A percentile compares a stretch with the other conserved stretches of the same genome.
phyloP scores from a whole-genome alignment of 1,140 invertebrate species.

The Vanessa tameamea region DNA sequence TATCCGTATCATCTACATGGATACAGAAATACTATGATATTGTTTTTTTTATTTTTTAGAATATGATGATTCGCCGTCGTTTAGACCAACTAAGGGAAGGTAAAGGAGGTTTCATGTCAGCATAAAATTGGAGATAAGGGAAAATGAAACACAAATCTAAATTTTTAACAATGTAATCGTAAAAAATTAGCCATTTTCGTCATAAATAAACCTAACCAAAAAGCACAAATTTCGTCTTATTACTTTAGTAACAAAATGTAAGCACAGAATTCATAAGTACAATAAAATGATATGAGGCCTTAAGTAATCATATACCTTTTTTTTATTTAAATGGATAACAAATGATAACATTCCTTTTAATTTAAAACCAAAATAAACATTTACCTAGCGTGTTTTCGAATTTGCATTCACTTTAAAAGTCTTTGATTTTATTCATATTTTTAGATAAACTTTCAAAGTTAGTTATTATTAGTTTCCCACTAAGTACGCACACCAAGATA shows the following conservation, averaged over 20 bases:
- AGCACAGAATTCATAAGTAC: background rate
- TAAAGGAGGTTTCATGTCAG: slow-evolving; percentile 54
- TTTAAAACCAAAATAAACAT: too few species aligned
- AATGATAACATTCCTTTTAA: too few species aligned
- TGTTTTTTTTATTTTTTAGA: slow-evolving; percentile 56
- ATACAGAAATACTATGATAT: background rate
- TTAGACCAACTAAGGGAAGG: slow-evolving; percentile 51
- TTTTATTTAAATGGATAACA: too few species aligned
- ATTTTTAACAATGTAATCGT: slow-evolving; percentile 1
- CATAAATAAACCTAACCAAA: slow-evolving; percentile 3
- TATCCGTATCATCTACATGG: too few species aligned
- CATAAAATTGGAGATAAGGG: slow-evolving; percentile 36
- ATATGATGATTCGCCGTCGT: slow-evolving; percentile 52
- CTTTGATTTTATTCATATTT: too few species aligned
- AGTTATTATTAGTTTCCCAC: too few species aligned
- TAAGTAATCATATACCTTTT: too few species aligned
- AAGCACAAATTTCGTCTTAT: background rate
- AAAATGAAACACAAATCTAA: slow-evolving; percentile 17
- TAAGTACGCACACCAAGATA: too few species aligned
- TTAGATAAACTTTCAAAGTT: too few species aligned
- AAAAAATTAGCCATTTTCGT: background rate
- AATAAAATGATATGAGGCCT: too few species aligned
- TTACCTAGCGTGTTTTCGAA: too few species aligned
- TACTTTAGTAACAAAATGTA: background rate
- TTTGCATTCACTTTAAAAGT: too few species aligned